These are phyloP conservation scores for Emydocephalus ijimae DNA, from an alignment of 2,113 vertebrate genomes.

Conservation along the genomic window DNA sequence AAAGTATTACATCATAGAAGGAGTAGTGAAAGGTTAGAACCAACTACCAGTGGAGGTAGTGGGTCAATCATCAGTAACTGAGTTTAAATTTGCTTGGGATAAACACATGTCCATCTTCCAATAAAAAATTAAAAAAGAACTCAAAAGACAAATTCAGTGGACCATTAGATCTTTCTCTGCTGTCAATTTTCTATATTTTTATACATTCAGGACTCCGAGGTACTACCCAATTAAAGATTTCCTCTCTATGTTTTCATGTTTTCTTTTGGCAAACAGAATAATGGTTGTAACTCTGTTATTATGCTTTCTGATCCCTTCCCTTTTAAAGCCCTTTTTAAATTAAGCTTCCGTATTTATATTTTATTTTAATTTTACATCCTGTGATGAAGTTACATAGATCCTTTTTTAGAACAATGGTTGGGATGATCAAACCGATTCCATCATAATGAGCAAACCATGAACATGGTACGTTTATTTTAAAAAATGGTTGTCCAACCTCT, in stretches of 20 bases:
- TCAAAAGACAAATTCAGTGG: not conserved
- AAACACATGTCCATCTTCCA: not conserved
- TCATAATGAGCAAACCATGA: not conserved
- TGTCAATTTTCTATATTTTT: not conserved
- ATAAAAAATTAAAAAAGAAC: not conserved
- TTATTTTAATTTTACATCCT: not conserved
- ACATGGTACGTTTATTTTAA: not conserved
- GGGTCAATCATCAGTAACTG: not conserved
- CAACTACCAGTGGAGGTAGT: not conserved
- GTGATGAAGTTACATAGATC: not conserved
- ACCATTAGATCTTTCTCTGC: not conserved
- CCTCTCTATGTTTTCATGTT: not conserved
- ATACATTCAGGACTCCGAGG: not conserved
- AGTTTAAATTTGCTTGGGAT: not conserved
- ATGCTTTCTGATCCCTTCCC: not conserved
- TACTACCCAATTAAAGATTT: not conserved
- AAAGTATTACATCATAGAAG: not conserved
- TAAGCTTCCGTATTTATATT: not conserved
- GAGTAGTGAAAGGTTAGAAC: not conserved
- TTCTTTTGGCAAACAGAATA: not conserved
- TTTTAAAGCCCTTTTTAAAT: not conserved
- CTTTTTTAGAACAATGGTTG: not conserved
- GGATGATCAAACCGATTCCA: not conserved
- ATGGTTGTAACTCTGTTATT: not conserved
- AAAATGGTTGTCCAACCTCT: not conserved